phyloP scores from a whole-genome alignment of 1,140 invertebrate species.

The Thaumetopoea pityocampa region DNA sequence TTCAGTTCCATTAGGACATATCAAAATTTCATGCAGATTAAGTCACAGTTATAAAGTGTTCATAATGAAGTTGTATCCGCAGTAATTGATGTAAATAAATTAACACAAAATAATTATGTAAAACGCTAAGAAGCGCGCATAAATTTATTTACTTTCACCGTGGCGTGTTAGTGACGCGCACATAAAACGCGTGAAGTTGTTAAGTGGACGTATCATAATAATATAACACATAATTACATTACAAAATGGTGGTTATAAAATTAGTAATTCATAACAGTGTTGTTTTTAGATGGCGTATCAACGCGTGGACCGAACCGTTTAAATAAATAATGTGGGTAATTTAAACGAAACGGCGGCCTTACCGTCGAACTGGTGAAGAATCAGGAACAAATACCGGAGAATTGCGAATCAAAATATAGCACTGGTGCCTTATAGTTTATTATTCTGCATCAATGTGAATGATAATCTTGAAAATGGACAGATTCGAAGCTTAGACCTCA shows the following conservation, averaged over 20 bases:
- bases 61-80: not conserved
- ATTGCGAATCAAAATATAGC: too few relatives aligned
- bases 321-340: slow-evolving; percentile 65
- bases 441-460: too few relatives aligned
- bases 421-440: too few relatives aligned
- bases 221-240: slow-evolving; percentile 51
- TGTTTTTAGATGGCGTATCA: slow-evolving; percentile 65
- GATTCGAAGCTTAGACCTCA: too few relatives aligned
- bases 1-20: too few relatives aligned
- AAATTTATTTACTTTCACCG: slow-evolving; percentile 6
- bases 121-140: slow-evolving; percentile 11
- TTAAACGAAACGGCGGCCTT: slow-evolving; percentile 41
- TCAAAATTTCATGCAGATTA: too few relatives aligned
- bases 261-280: slow-evolving; percentile 62
- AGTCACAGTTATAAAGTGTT: too few relatives aligned
- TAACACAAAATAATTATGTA: slow-evolving; percentile 3
- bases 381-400: too few relatives aligned
- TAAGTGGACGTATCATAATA: slow-evolving; percentile 57
- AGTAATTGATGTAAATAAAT: slow-evolving; percentile 4
- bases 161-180: slow-evolving; percentile 13
- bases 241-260: slow-evolving; percentile 48
- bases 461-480: too few relatives aligned
- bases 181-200: slow-evolving; percentile 43
- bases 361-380: too few relatives aligned
- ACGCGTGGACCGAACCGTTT: slow-evolving; percentile 29